Evolutionary conservation across 2,113 vertebrate genomes (phyloP).

Genomic region (Silurus glanis): DNA sequence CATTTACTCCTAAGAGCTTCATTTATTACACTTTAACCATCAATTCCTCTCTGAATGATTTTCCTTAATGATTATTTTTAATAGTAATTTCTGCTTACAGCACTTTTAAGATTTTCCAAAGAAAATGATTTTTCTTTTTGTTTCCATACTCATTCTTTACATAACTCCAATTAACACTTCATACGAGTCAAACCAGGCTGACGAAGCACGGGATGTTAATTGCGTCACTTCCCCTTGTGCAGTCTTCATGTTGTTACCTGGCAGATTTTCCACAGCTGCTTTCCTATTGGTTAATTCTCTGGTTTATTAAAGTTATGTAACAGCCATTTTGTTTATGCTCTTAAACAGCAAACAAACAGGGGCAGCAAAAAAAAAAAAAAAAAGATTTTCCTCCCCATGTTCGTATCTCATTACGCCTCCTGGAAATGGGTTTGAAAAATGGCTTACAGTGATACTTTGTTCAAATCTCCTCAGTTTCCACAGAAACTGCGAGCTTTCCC

Average conservation of each 20-base stretch:
- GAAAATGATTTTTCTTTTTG: background rate
- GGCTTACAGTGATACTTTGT: slow-evolving; percentile 28
- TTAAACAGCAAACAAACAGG: slow-evolving; percentile 38
- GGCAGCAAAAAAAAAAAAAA: background rate
- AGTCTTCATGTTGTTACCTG: slow-evolving; percentile 66
- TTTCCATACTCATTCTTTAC: slow-evolving; percentile 13
- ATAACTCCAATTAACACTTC: slow-evolving; percentile 8
- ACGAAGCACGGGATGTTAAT: background rate
- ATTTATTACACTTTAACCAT: background rate
- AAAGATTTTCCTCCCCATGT: background rate
- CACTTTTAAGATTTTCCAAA: background rate
- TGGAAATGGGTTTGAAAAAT: slow-evolving; percentile 35
- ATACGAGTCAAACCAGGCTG: background rate
- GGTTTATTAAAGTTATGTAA: slow-evolving; percentile 65
- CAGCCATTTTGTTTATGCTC: slow-evolving; percentile 36
- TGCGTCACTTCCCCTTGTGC: slow-evolving; percentile 17
- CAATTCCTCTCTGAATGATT: background rate
- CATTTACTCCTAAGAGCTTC: background rate
- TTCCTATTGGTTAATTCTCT: slow-evolving; percentile 65
- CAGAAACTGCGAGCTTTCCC: slow-evolving; percentile 40
- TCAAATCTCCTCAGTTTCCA: slow-evolving; percentile 47
- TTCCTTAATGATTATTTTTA: background rate
- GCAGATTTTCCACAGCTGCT: slow-evolving; percentile 64
- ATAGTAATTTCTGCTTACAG: background rate
- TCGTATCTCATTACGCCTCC: slow-evolving; percentile 20